phyloP scores from a whole-genome alignment of 2,113 vertebrate genomes.

The Odocoileus virginianus region DNA sequence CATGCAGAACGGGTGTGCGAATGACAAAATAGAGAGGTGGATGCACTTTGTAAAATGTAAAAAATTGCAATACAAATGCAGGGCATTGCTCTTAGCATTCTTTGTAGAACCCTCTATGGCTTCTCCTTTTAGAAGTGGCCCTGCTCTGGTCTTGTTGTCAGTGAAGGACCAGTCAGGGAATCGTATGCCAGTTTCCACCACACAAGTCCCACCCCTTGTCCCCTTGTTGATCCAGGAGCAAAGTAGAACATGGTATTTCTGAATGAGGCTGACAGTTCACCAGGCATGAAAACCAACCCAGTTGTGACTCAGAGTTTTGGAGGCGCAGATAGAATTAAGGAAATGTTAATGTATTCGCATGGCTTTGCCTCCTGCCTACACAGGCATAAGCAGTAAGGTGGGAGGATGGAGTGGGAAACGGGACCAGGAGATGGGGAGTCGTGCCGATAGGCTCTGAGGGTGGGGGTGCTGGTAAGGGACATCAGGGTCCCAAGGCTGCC shows the following conservation, averaged over 20 bases:
- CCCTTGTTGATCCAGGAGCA: conserved; percentile 22
- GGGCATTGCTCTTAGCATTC: not conserved
- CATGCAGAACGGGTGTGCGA: not conserved
- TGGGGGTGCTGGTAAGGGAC: not conserved
- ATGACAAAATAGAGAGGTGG: not conserved
- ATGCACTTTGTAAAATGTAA: not conserved
- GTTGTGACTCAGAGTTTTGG: conserved; percentile 73
- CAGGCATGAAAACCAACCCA: conserved; percentile 63
- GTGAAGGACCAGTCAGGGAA: not conserved
- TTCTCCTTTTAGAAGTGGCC: not conserved
- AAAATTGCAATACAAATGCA: not conserved
- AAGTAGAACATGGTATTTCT: conserved; percentile 69
- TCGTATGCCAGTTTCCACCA: not conserved
- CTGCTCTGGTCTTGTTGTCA: not conserved
- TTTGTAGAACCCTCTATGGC: not conserved
- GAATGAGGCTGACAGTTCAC: conserved; percentile 71
- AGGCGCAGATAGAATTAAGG: conserved; percentile 71
- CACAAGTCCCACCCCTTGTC: not conserved
- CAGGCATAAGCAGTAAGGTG: conserved; percentile 31
- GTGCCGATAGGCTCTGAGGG: not conserved
- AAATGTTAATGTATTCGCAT: conserved; percentile 77
- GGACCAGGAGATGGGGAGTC: not conserved
- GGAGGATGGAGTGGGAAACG: conserved; percentile 18
- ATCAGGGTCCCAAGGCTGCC: conserved; percentile 25
- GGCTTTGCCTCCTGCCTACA: conserved; percentile 67